Percentiles rank a stretch among this genome's conserved stretches.
Evolutionary conservation across 2,113 vertebrate species (phyloP).

Genomic region (Hyaena hyaena): DNA sequence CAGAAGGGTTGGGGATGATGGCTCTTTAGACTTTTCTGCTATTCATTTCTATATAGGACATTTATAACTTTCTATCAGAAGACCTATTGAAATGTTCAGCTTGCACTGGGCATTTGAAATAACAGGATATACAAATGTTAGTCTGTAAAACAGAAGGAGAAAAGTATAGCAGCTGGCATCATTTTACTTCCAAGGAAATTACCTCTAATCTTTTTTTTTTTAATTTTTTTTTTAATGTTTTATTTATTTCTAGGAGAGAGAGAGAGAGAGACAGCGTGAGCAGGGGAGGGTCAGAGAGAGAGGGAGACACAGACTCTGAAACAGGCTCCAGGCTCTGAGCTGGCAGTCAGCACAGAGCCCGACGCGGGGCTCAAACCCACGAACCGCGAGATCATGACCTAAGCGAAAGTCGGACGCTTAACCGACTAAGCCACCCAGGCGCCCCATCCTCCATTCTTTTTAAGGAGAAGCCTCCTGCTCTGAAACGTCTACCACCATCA

Average conservation of each 20-base stretch:
- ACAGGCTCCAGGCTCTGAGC: too few relatives aligned
- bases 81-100: neutral
- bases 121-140: neutral
- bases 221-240: too few relatives aligned
- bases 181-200: slow-evolving; percentile 30
- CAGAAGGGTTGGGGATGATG: neutral
- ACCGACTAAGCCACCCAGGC: too few relatives aligned
- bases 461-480: neutral
- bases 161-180: neutral
- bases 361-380: too few relatives aligned
- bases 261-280: too few relatives aligned
- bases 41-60: neutral
- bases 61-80: neutral
- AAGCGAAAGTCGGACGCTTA: too few relatives aligned
- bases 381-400: too few relatives aligned
- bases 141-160: slow-evolving; percentile 12
- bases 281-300: too few relatives aligned
- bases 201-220: neutral
- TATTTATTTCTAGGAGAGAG: too few relatives aligned
- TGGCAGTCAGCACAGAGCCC: too few relatives aligned
- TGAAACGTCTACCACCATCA: neutral
- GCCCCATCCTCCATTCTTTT: neutral
- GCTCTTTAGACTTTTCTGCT: neutral
- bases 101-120: slow-evolving; percentile 4
- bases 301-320: too few relatives aligned